These are phyloP conservation scores for Archivesica marissinica DNA, from an alignment of 1,140 invertebrate genomes.

Conservation along the genomic window DNA sequence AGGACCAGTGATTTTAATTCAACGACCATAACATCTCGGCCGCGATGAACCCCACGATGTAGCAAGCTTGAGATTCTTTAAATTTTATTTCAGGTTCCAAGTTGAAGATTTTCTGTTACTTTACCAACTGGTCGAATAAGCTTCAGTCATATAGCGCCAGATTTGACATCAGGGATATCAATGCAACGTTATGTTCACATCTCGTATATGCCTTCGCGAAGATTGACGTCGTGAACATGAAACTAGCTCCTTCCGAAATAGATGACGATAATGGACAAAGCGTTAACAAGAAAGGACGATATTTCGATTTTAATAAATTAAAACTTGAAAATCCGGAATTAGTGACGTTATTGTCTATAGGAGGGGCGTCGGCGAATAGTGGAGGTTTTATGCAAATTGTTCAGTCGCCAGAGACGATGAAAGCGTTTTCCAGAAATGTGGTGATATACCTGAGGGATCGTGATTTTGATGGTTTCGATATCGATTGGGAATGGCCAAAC, in stretches of 20 bases:
- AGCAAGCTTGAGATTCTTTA: not conserved
- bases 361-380: conserved; percentile 42
- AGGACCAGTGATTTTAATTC: no score
- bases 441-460: conserved; percentile 95
- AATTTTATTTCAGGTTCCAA: not conserved
- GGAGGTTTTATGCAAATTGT: conserved; percentile 73
- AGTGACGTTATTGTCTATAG: conserved; percentile 68
- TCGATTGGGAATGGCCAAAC: conserved; percentile 97
- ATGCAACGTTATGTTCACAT: conserved; percentile 95
- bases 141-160: conserved; percentile 91
- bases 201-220: conserved; percentile 95
- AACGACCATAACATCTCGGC: no score
- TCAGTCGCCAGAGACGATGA: conserved; percentile 56
- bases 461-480: conserved; percentile 96
- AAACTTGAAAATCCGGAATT: conserved; percentile 94
- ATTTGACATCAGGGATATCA: conserved; percentile 94
- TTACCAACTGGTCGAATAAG: conserved; percentile 96
- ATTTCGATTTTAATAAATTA: conserved; percentile 86
- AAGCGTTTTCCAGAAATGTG: conserved; percentile 81
- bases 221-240: conserved; percentile 84
- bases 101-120: conserved; percentile 88
- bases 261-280: conserved; percentile 67
- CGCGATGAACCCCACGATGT: no score
- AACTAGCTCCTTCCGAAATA: conserved; percentile 55
- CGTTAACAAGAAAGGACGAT: conserved; percentile 44